Percentiles rank a stretch among this genome's conserved stretches.
Conservation (phyloP, 2,888 invertebrate species). For the Drosophila pseudotakahashii region DNA sequence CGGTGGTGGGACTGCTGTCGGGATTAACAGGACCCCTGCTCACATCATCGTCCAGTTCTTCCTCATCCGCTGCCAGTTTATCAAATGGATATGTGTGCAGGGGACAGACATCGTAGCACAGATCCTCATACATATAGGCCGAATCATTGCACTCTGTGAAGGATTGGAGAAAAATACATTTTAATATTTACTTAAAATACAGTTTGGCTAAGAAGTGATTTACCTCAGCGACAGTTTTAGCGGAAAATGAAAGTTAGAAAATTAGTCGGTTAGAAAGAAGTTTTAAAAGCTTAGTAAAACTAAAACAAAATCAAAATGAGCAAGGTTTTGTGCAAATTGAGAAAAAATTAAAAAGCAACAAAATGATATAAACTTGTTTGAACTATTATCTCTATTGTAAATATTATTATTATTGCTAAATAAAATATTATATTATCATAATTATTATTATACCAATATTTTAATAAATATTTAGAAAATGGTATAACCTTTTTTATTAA, state of each 20-base stretch:
- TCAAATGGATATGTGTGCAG: conserved; percentile 66
- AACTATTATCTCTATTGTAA: not conserved
- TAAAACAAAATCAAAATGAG: not conserved
- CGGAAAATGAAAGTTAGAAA: conserved; percentile 8
- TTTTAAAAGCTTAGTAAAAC: not conserved
- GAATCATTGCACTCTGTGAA: conserved; percentile 80
- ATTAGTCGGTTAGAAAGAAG: conserved; percentile 16
- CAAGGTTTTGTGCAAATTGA: conserved; percentile 8
- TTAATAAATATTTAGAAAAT: too few species aligned
- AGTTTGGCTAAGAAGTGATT: not conserved
- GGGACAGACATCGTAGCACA: conserved; percentile 82
- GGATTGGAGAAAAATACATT: not conserved
- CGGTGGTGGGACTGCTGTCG: conserved; percentile 13
- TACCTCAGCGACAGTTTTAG: conserved; percentile 33
- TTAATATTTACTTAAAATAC: not conserved
- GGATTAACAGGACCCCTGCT: conserved; percentile 10
- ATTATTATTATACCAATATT: too few species aligned
- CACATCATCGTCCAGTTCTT: conserved; percentile 30
- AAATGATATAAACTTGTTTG: not conserved
- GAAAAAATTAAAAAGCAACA: not conserved
- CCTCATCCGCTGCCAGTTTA: conserved; percentile 13
- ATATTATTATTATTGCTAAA: not conserved
- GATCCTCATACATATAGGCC: conserved; percentile 79
- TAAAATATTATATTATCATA: not conserved
- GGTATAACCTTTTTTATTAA: too few species aligned